A percentile compares a stretch with the other conserved stretches of the same genome.
Conservation (phyloP, 30 jellyfish, hydroid and myxozoan species). For the Aurelia sp. region DNA sequence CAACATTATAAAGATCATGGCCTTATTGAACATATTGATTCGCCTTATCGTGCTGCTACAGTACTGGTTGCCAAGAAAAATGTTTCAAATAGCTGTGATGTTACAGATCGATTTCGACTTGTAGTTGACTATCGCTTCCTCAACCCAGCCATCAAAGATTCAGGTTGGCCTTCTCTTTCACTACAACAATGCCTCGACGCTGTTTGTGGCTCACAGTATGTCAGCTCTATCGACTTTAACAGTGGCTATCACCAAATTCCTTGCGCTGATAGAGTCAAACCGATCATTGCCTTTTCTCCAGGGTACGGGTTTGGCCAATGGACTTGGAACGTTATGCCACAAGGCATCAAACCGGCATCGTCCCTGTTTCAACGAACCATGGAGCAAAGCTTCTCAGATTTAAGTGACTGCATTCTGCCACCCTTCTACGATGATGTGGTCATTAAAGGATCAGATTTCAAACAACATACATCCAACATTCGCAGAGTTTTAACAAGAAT, state of each 20-base stretch:
- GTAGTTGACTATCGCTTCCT: slow-evolving; percentile 35
- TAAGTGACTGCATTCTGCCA: slow-evolving; percentile 27
- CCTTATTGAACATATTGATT: slow-evolving; percentile 38
- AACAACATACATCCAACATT: slow-evolving; percentile 21
- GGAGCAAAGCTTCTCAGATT: slow-evolving; percentile 29
- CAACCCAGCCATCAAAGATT: slow-evolving; percentile 22
- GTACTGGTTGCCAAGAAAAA: slow-evolving; percentile 32
- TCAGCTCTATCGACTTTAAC: slow-evolving; percentile 42
- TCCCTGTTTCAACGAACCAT: slow-evolving; percentile 30
- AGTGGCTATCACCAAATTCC: slow-evolving; percentile 38
- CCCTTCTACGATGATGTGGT: slow-evolving; percentile 39
- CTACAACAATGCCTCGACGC: slow-evolving; percentile 34
- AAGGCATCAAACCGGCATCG: slow-evolving; percentile 37
- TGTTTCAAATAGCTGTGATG: slow-evolving; percentile 22
- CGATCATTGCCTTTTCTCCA: slow-evolving; percentile 27
- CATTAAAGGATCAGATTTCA: slow-evolving; percentile 19
- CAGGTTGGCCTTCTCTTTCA: slow-evolving; percentile 48
- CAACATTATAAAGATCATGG: slow-evolving; percentile 29
- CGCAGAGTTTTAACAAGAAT: slow-evolving; percentile 34
- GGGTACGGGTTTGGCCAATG: slow-evolving; percentile 22
- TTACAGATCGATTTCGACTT: slow-evolving; percentile 12
- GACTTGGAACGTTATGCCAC: slow-evolving; percentile 55
- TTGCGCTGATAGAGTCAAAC: slow-evolving; percentile 13
- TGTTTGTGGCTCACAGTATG: slow-evolving; percentile 27
- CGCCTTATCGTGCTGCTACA: slow-evolving; percentile 62